Conservation (phyloP, 2,888 invertebrate species). For the Epiblema foenella region DNA sequence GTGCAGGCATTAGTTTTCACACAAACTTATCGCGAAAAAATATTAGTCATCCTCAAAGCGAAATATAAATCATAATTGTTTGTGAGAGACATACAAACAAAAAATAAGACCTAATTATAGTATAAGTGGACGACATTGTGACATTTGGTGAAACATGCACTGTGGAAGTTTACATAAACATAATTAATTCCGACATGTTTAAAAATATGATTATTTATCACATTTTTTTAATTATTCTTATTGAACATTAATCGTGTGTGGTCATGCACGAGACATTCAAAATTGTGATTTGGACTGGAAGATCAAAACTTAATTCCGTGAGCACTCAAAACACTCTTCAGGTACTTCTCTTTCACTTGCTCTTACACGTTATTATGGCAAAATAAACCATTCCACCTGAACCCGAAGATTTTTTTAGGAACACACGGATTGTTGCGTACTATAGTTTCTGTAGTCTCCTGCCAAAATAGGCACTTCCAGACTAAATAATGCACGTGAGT, state of each 20-base stretch:
- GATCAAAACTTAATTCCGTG: slow-evolving; percentile 41
- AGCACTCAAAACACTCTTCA: too few species aligned
- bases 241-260: slow-evolving; percentile 52
- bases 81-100: slow-evolving; percentile 67
- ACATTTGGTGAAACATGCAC: slow-evolving; percentile 81
- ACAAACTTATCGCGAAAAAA: slow-evolving; percentile 57
- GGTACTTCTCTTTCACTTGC: too few species aligned
- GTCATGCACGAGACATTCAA: slow-evolving; percentile 69
- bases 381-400: too few species aligned
- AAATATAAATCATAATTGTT: slow-evolving; percentile 51
- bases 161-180: slow-evolving; percentile 61
- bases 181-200: slow-evolving; percentile 33
- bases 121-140: slow-evolving; percentile 71
- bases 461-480: slow-evolving; percentile 7
- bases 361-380: too few species aligned
- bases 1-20: slow-evolving; percentile 76
- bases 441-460: not conserved
- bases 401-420: too few species aligned
- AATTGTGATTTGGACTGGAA: slow-evolving; percentile 62
- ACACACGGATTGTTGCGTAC: too few species aligned
- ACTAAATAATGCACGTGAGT: slow-evolving; percentile 24
- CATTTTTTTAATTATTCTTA: slow-evolving; percentile 8
- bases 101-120: slow-evolving; percentile 63
- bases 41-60: slow-evolving; percentile 16
- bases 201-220: slow-evolving; percentile 23